These are phyloP conservation scores for Chrysolophus pictus DNA, from an alignment of 2,797 vertebrate genomes.

Conservation along the genomic window DNA sequence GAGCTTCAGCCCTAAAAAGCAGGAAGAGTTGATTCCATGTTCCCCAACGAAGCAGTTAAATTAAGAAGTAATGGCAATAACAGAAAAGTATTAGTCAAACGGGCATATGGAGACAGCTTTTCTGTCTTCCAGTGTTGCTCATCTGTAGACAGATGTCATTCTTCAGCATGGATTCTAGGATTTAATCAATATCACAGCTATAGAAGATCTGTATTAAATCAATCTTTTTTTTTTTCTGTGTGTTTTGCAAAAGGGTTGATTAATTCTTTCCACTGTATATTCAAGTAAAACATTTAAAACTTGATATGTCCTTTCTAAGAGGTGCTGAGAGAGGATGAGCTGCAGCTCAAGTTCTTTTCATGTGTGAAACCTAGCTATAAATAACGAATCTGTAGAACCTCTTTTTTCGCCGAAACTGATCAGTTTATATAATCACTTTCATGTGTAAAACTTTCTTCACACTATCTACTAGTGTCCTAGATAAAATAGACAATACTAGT, in stretches of 20 bases:
- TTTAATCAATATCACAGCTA: slow-evolving; percentile 4
- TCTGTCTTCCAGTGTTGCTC: background rate
- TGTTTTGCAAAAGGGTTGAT: background rate
- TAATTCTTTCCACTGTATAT: background rate
- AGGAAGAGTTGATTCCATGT: background rate
- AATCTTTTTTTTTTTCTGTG: background rate
- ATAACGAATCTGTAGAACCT: background rate
- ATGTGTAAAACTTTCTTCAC: background rate
- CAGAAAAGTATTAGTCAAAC: background rate
- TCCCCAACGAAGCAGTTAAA: background rate
- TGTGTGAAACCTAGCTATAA: background rate
- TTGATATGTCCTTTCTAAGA: background rate
- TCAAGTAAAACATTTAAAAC: background rate
- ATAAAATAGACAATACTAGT: background rate
- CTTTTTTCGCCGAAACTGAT: background rate
- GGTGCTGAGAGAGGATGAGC: background rate
- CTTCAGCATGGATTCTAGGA: background rate
- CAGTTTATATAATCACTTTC: background rate
- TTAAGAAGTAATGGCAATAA: background rate
- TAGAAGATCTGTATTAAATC: slow-evolving; percentile 6
- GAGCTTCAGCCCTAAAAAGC: background rate
- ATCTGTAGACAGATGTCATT: background rate
- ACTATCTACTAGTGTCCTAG: background rate
- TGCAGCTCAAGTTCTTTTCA: background rate
- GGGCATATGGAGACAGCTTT: background rate